Conservation (phyloP, 2,888 invertebrate species). For the Tortrix viridana region DNA sequence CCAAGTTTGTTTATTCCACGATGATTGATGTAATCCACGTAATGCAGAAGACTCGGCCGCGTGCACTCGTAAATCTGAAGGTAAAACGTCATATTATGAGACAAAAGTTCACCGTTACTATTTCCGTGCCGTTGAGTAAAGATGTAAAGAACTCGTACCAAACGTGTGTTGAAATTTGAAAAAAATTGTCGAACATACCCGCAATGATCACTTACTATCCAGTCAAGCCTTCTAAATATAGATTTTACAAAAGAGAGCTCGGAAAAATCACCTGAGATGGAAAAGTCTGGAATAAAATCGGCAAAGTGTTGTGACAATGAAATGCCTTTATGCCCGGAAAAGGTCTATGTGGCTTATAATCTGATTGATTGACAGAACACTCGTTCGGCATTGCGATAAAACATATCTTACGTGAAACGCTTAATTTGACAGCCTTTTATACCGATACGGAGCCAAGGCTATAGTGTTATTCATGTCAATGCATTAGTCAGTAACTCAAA, state of each 20-base stretch:
- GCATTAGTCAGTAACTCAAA: no score
- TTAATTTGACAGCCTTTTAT: no score
- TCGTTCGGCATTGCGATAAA: no score
- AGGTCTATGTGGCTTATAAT: no score
- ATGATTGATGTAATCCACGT: constrained; percentile 11
- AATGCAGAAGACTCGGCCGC: background rate
- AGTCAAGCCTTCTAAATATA: background rate
- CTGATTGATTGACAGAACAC: no score
- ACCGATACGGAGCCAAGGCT: no score
- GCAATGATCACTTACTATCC: background rate
- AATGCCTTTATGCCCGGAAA: background rate
- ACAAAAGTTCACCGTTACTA: constrained; percentile 20
- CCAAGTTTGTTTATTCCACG: background rate
- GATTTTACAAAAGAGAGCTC: background rate
- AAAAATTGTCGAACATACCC: background rate
- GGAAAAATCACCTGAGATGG: background rate
- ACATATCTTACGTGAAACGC: no score
- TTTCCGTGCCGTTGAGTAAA: constrained; percentile 6
- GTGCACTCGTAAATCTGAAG: constrained; percentile 9
- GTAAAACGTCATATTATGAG: constrained; percentile 13
- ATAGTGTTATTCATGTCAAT: no score
- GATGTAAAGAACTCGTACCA: constrained; percentile 4
- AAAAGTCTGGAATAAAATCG: background rate
- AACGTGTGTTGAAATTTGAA: constrained; percentile 1
- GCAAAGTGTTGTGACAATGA: background rate